Conservation (phyloP, 2,888 invertebrate genomes). For the Mesorhabditis spiculigera region DNA sequence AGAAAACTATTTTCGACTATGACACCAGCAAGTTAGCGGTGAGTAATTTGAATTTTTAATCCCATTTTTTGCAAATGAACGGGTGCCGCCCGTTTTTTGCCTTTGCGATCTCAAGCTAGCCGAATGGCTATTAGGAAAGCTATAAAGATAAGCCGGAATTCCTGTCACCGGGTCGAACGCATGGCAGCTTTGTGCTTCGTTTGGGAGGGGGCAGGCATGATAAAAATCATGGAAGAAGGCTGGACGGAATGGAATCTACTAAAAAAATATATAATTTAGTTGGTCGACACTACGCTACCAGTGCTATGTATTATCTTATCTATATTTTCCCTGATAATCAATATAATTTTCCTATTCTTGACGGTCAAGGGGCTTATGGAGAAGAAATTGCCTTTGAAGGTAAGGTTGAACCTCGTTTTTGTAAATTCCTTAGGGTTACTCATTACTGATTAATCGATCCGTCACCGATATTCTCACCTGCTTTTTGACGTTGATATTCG, state of each 20-base stretch:
- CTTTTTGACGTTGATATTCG: slow-evolving; percentile 30
- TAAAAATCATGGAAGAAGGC: slow-evolving; percentile 3
- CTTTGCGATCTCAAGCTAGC: neutral
- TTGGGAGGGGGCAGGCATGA: neutral
- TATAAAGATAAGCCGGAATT: neutral
- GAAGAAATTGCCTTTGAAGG: slow-evolving; percentile 33
- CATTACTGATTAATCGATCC: slow-evolving; percentile 30
- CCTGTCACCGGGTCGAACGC: neutral
- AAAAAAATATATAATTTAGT: slow-evolving; percentile 17
- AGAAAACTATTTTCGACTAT: slow-evolving; percentile 15
- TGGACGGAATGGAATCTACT: neutral
- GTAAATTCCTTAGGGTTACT: slow-evolving; percentile 20
- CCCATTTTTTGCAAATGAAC: neutral
- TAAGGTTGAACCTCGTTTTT: slow-evolving; percentile 6
- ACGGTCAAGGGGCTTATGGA: slow-evolving; percentile 24
- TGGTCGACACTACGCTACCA: slow-evolving; percentile 29
- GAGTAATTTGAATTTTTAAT: neutral
- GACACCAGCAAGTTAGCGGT: slow-evolving; percentile 15
- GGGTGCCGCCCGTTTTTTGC: neutral
- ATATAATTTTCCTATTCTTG: slow-evolving; percentile 25
- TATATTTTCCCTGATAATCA: slow-evolving; percentile 24
- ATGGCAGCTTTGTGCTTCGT: neutral
- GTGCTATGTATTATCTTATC: slow-evolving; percentile 25
- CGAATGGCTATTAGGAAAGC: neutral
- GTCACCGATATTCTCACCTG: slow-evolving; percentile 34